Base-by-base conservation (phyloP, 2,888 invertebrate species). In the Orthosia cruda region DNA sequence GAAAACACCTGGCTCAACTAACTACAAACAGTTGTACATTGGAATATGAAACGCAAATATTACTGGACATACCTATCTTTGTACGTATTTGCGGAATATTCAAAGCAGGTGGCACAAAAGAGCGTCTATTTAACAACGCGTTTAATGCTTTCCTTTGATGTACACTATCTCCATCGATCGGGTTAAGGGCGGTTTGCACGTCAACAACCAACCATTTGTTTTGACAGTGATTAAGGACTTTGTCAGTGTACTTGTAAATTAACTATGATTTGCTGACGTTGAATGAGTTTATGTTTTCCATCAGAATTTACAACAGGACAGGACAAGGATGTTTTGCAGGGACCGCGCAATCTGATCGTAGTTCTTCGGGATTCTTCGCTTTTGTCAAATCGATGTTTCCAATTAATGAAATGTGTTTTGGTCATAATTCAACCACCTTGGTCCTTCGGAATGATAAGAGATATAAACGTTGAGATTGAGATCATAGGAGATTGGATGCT, bases 61-160 rank as follows among this genome's bases (percentile, higher is more conserved):
- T 66, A n/a, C 50, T 45, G 59, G 61, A 69, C 47, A 40, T 50
- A 74, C 40, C 40, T 40, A 9, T 9, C 40, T 9, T 3, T 40
- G 1, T 40, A 40, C 3, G 40, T 9, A 40, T 40, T 40, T 40
- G 40, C 72, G 50, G 72, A 61, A 65, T 59, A 59, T 70, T 74
- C 73, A 52, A 69, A 68, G 75, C 88, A 86, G 86, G 87, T 86
- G 84, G 80, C 72, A 83, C 76, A 86, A 84, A 81, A 80, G 82
- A 83, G 77, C 77, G 71, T 71, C 76, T 81, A 83, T 80, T 87
- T 84, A 88, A 87, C 85, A 84, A 87, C 77, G 75, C 88, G 85
- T 90, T 88, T 86, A 88, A 90, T 91, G 84, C 78, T 87, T 87
- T 71, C 63, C 89, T 92, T 91, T 90, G 90, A 91, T 87, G 88